phyloP scores from a whole-genome alignment of 2,113 vertebrate species.

The Felis chaus region DNA sequence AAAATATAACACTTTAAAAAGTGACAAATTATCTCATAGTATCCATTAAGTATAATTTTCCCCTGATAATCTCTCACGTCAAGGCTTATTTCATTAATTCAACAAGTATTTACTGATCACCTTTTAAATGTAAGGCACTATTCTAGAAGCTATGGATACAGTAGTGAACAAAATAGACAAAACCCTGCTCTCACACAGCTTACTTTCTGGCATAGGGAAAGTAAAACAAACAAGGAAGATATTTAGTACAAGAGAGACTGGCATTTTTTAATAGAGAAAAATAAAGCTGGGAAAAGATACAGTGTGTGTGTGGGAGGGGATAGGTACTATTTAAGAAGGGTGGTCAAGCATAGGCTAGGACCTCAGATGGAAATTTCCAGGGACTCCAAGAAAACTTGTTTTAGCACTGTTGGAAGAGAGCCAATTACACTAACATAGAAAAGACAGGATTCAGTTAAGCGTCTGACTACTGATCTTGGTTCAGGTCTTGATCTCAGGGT shows the following conservation, averaged over 20 bases:
- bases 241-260: not conserved
- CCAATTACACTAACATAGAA: not conserved
- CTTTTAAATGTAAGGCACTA: not conserved
- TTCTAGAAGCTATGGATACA: not conserved
- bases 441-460: not conserved
- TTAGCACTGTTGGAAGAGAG: not conserved
- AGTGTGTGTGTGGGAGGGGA: not conserved
- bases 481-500: too few species aligned
- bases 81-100: constrained; percentile 38
- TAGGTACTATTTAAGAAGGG: not conserved
- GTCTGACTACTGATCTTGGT: too few species aligned
- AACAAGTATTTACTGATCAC: not conserved
- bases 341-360: not conserved
- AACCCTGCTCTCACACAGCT: not conserved
- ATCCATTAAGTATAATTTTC: not conserved
- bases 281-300: not conserved
- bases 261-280: constrained; percentile 1
- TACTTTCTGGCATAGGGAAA: not conserved
- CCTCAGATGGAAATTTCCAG: not conserved
- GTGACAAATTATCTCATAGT: not conserved
- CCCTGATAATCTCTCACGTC: not conserved
- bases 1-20: constrained; percentile 7
- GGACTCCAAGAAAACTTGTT: not conserved
- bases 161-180: not conserved
- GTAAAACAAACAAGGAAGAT: not conserved